Conservation (phyloP, 1,140 invertebrate genomes). For the Antheraea pernyi region DNA sequence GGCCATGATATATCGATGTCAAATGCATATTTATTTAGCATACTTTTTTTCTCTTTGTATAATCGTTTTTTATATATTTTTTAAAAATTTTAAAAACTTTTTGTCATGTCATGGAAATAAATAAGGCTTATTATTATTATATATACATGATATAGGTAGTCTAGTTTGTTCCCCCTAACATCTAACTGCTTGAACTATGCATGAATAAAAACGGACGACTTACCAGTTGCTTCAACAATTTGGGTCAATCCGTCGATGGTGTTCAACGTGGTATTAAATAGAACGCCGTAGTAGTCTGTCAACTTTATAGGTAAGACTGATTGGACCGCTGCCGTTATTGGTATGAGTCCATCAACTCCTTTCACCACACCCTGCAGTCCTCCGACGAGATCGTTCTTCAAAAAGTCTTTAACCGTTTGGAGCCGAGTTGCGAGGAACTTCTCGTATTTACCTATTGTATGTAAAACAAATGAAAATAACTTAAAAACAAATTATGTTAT, state of each 20-base stretch:
- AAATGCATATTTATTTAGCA: too few species aligned
- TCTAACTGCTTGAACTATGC: too few species aligned
- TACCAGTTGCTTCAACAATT: conserved; percentile 76
- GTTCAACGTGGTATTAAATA: conserved; percentile 55
- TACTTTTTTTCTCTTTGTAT: too few species aligned
- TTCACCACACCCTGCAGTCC: conserved; percentile 49
- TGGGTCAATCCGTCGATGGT: conserved; percentile 65
- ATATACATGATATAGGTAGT: too few species aligned
- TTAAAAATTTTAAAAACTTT: too few species aligned
- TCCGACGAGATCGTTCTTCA: conserved; percentile 78
- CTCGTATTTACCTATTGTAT: conserved; percentile 69
- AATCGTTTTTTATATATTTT: too few species aligned
- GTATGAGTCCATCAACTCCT: conserved; percentile 44
- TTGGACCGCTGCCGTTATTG: conserved; percentile 30
- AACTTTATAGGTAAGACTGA: conserved; percentile 38
- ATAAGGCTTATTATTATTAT: too few species aligned
- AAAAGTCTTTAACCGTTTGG: conserved; percentile 75
- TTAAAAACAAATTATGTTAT: too few species aligned
- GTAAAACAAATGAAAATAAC: not conserved
- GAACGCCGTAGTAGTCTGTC: conserved; percentile 50
- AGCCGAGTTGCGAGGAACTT: conserved; percentile 75
- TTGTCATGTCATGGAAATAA: too few species aligned
- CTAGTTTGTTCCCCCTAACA: too few species aligned
- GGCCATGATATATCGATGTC: too few species aligned
- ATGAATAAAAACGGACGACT: not conserved